Percentiles rank a stretch among this genome's conserved stretches.
phyloP scores from a whole-genome alignment of 2,888 invertebrate genomes.

The Toxonevra muliebris region DNA sequence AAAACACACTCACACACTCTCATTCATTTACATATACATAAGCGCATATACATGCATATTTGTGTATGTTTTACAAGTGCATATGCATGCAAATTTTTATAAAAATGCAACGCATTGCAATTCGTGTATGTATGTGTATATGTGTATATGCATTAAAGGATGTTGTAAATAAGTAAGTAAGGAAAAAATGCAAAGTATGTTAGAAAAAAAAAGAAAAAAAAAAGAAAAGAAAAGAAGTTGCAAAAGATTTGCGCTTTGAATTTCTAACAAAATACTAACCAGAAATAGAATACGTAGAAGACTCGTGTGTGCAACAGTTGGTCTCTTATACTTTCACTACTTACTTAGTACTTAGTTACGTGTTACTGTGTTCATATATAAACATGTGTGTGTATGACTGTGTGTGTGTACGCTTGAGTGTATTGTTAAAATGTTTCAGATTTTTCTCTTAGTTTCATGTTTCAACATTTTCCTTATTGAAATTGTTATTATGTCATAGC shows the following conservation, averaged over 20 bases:
- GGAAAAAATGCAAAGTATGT: neutral
- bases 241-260: no score
- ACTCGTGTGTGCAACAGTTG: no score
- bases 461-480: no score
- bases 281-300: neutral
- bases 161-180: conserved; percentile 3
- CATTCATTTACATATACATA: neutral
- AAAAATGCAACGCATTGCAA: neutral
- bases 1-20: neutral
- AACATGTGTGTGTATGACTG: no score
- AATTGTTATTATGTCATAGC: no score
- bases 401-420: no score
- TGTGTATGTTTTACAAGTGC: conserved; percentile 1
- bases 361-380: no score
- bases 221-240: conserved; percentile 5
- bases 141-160: neutral
- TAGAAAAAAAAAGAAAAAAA: neutral
- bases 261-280: neutral
- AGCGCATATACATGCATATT: neutral
- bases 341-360: no score
- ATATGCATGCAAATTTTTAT: neutral
- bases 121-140: neutral
- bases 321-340: no score
- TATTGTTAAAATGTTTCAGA: no score
- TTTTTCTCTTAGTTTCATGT: no score